Percentiles rank a stretch among this genome's conserved stretches.
Evolutionary conservation across 2,888 invertebrate genomes (phyloP).

Genomic region (Chrysomela aeneicollis): DNA sequence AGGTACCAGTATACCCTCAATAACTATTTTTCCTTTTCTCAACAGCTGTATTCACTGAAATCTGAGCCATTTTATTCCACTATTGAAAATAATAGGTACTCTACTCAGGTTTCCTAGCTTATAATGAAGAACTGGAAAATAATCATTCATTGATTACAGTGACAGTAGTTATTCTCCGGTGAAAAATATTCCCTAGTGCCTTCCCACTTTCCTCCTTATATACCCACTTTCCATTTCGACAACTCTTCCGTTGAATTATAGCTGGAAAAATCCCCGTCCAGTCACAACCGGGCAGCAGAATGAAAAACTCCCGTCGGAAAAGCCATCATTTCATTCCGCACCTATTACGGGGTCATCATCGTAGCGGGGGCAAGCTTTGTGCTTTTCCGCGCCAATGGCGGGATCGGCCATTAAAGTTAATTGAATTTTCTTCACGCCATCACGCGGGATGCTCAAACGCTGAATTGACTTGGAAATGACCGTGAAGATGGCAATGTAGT

Average conservation of each 20-base stretch:
- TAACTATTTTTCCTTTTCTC: too few relatives aligned
- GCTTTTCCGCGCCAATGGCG: slow-evolving; percentile 52
- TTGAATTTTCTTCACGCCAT: slow-evolving; percentile 64
- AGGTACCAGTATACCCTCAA: too few relatives aligned
- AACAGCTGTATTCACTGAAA: too few relatives aligned
- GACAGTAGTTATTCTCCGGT: neutral
- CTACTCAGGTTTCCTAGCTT: too few relatives aligned
- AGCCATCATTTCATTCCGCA: slow-evolving; percentile 57
- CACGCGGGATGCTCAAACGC: slow-evolving; percentile 60
- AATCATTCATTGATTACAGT: neutral
- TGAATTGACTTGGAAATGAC: slow-evolving; percentile 64
- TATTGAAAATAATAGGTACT: too few relatives aligned
- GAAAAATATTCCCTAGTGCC: neutral
- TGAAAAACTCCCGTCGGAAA: slow-evolving; percentile 47
- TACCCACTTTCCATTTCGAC: neutral
- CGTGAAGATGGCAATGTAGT: slow-evolving; percentile 58
- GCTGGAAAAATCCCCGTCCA: slow-evolving; percentile 17
- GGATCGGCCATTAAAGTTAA: slow-evolving; percentile 66
- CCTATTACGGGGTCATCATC: slow-evolving; percentile 58
- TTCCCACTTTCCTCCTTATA: neutral
- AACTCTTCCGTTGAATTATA: neutral
- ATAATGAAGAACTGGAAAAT: too few relatives aligned
- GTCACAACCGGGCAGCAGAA: slow-evolving; percentile 52
- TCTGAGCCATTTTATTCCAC: too few relatives aligned
- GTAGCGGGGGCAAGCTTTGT: slow-evolving; percentile 44